These are phyloP conservation scores for Orius insidiosus DNA, from an alignment of 1,140 invertebrate genomes.

Conservation along the genomic window DNA sequence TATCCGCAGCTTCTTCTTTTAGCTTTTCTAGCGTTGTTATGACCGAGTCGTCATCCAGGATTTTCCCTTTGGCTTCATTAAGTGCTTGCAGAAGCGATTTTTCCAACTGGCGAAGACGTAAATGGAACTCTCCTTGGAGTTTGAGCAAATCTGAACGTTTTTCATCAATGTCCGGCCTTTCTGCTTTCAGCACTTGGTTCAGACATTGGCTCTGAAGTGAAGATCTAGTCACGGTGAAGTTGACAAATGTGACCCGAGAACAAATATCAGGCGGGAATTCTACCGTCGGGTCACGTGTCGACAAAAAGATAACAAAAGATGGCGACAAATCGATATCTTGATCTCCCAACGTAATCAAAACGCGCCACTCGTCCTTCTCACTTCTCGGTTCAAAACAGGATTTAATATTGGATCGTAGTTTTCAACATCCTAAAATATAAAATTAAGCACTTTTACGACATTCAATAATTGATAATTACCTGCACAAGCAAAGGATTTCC, in stretches of 20 bases:
- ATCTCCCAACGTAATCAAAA: constrained; percentile 94
- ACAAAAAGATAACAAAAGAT: constrained; percentile 96
- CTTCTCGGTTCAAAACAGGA: constrained; percentile 91
- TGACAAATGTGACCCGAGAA: constrained; percentile 97
- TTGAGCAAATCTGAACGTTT: constrained; percentile 95
- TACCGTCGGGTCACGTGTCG: constrained; percentile 94
- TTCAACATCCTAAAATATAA: constrained; percentile 74
- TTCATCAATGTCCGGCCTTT: constrained; percentile 96
- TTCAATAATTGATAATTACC: constrained; percentile 17
- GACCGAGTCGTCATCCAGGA: constrained; percentile 96
- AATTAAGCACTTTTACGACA: not conserved
- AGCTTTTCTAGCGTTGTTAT: constrained; percentile 95
- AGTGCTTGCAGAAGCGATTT: constrained; percentile 92
- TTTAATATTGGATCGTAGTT: constrained; percentile 99
- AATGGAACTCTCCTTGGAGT: constrained; percentile 96
- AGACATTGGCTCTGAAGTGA: constrained; percentile 96
- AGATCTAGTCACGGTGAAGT: constrained; percentile 96
- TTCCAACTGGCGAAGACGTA: constrained; percentile 88
- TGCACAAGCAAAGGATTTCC: constrained; percentile 94
- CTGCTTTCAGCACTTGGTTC: constrained; percentile 93
- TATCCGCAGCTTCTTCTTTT: constrained; percentile 95
- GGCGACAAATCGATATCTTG: constrained; percentile 99
- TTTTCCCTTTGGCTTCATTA: constrained; percentile 97
- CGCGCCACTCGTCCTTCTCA: constrained; percentile 92
- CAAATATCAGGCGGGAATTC: constrained; percentile 99